Base-by-base conservation (phyloP, 2,888 invertebrate genomes). In the Pollenia griseotomentosa region DNA sequence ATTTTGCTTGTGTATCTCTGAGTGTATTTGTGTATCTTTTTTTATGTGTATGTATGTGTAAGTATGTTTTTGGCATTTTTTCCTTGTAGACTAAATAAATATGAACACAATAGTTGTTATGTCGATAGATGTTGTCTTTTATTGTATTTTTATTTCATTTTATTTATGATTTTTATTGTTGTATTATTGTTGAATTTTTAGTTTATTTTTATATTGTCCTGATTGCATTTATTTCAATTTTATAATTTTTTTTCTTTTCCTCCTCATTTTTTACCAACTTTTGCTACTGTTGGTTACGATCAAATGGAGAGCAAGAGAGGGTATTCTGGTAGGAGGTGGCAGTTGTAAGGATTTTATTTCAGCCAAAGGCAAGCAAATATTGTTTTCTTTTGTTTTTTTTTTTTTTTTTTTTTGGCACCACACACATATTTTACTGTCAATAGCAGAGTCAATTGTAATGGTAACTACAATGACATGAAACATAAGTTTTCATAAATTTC, bases 191-290 rank as follows among this genome's bases (percentile, higher is more conserved):
- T 65, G 33, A 79, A n/a, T 66, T 73, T 78, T 66, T 74, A 78
- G 78, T 73, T 78, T 63, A 51, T 78, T 63, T 83, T 73, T 79
- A 61, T 84, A 33, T 68, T 79, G 79, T 71, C 63, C 83, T 83
- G 78, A 79, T 79, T 86, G 79, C 74, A 83, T 83, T 86, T 86
- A 78, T 82, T 78, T 86, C 82, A 74, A 86, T 83, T 83, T 83
- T n/a, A 53, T 68, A 59, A 73, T 48, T 59, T 44, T 48, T 59
- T 44, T 66, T 14, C n/a, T 44, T 59, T 75, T 53, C 10, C 11
- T 68, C 11, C 11, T 19, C 61, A 33, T 40, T 46, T 55, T 55
- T 33, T 19, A 4, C 33, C 33, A 33, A 33, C 19, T 44, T 0
- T 7, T 19, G 7, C 6, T 70, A 23, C 11, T 42, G 5, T 51